Evolutionary conservation across 2,113 vertebrate genomes (phyloP), one percentile per base, ranked within the genome.

Genomic region (Oxyura jamaicensis): DNA sequence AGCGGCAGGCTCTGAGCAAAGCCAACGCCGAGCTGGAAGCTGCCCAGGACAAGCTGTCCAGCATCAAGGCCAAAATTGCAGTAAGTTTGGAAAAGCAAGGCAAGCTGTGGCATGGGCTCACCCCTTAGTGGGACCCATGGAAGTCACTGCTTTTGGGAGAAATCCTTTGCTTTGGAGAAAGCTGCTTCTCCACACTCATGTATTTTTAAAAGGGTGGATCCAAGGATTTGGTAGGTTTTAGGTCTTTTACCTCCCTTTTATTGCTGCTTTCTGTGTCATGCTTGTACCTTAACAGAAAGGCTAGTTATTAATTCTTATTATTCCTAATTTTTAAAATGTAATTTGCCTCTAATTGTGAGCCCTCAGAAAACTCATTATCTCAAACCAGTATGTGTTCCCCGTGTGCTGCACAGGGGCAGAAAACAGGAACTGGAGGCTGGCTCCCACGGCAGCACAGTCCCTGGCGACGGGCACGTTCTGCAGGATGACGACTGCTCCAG

Each of bases 11-110:
- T 0, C 95, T 99, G 48, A 97, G 66, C 95, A 99, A 98, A 95
- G 99, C 99, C 92, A 99, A 99, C 8, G 69, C 96, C 0, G 99
- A 99, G 67, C 98, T 99, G 85, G 97, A 97, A 0, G 96, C 98
- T 1, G 99, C 99, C 48, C 99, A 99, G 96, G 98, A 99, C 76
- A 99, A 99, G 84, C 98, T 99, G 73, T 66, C 97, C 2, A 82
- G 77, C 86, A 98, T 99, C 97, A 99, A 99, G 97, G 96, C 95
- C 95, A 99, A 99, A 97, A 99, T 99, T 42, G 81, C 98, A 0
- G 99, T 99, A 97, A 99, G 99, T 98, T 31, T 33, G 39, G 18
- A 56, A 71, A 33, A 55, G 52, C 21, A 44, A 52, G 25, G 20
- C 31, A n/a, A 12, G 16, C 36, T 9, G 5, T 15, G 33, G 36